Evolutionary conservation across 2,888 invertebrate genomes (phyloP), one percentile per base, ranked within the genome.

Genomic region (Eurois occulta): DNA sequence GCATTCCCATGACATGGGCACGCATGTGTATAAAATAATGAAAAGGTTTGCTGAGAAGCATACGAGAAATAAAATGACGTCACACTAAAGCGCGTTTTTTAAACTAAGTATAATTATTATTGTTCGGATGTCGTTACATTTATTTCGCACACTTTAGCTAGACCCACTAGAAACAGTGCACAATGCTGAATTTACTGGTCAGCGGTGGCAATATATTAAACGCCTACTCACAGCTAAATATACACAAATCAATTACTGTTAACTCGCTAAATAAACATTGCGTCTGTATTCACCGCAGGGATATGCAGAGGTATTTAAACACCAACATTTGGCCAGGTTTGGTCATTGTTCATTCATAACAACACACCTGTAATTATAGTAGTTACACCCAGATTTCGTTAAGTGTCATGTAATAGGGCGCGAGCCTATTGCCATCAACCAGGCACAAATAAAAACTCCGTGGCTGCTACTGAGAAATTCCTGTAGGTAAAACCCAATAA

Each of bases 121-220:
- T 6, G 21, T 24, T 48, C 52, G 3, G 10, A 24, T 24, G 52
- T 52, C 52, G 24, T 24, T 11, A 10, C 24, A 52, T 52, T 52
- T 52, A 52, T 3, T 55, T n/a, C 11, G 52, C 1, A 55, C 52
- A 55, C 11, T 55, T n/a, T 0, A 10, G 55, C 55, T n/a, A 55
- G 52, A n/a, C n/a, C 55, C 1, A 62, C 35, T 60, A 5, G 2
- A 24, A 35, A 75, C 69, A 52, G 0, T n/a, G 38, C 58, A 58
- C 68, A 55, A n/a, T 58, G 5, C 21, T 80, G 24, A 48, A 48
- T 75, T 60, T 43, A 55, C 60, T 16, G 48, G 55, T 55, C 60
- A 41, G 4, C 16, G 41, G n/a, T 21, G 1, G 16, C 16, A 35
- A n/a, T 24, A 46, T 35, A 58, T 69, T 65, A 75, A 16, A 65